Evolutionary conservation across 1,140 invertebrate species (phyloP), one percentile per base, ranked within the genome.

Genomic region (Drosophila sp.): DNA sequence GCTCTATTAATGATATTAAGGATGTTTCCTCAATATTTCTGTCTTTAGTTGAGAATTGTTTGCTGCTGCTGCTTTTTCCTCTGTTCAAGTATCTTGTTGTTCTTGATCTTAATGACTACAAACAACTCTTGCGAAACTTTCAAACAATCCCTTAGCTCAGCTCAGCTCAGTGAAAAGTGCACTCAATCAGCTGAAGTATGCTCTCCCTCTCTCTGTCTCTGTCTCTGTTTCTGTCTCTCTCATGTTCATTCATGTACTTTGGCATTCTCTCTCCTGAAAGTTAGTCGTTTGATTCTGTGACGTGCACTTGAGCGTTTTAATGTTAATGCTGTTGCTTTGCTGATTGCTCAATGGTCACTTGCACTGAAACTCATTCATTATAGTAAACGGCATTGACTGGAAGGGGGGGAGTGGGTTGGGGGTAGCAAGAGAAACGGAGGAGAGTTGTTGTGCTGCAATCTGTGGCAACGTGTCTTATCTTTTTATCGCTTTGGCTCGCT

Each of bases 401-500:
- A 13, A 14, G 48, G 13, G 7, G 13, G 32, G 9, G 9, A 11
- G 29, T 9, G 7, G 16, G n/a, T n/a, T n/a, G n/a, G n/a, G n/a
- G n/a, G n/a, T n/a, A n/a, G n/a, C n/a, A n/a, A n/a, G n/a, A n/a
- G n/a, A n/a, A n/a, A n/a, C n/a, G n/a, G n/a, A n/a, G n/a, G n/a
- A n/a, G 29, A 40, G 59, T 16, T 25, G 13, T 13, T 21, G 45
- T 53, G 32, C 50, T 69, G 65, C 71, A 69, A 73, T 73, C 65
- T 73, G 61, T 70, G 74, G 70, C 72, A 80, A 89, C 82, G 81
- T 86, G 82, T 69, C 72, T 89, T 86, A 86, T 86, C 82, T 72
- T 78, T 84, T 82, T 82, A 82, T 86, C 82, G 78, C 82, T 69
- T 75, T 76, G 71, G 54, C 59, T 87, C 67, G 74, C 74, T 62